Percentiles rank a stretch among this genome's conserved stretches.
These are phyloP conservation scores for Cinclus cinclus DNA, from an alignment of 2,113 vertebrate species.

Conservation along the genomic window DNA sequence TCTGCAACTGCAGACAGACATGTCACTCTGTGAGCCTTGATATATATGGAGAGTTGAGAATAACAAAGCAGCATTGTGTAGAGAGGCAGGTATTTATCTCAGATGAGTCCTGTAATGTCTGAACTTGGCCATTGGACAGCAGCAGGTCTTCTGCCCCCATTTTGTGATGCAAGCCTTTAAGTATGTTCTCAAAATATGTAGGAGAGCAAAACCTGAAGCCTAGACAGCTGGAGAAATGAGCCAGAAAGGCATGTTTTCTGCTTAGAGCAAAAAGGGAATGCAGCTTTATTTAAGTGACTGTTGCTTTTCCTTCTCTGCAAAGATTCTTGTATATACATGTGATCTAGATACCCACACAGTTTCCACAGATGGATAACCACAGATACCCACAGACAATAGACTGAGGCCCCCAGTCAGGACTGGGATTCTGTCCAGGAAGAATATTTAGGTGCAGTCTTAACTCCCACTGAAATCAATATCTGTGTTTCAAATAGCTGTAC, in stretches of 20 bases:
- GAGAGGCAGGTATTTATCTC: not conserved
- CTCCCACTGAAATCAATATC: not conserved
- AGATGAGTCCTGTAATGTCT: not conserved
- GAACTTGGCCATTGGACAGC: not conserved
- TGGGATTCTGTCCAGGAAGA: not conserved
- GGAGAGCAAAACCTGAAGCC: not conserved
- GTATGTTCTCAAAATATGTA: not conserved
- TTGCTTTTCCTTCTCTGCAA: not conserved
- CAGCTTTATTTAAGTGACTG: not conserved
- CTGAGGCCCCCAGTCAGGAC: not conserved
- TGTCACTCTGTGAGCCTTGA: not conserved
- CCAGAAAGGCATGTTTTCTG: not conserved
- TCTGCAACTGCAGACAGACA: not conserved
- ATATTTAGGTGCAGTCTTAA: not conserved
- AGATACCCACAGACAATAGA: not conserved
- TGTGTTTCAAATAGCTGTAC: not conserved
- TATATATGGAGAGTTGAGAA: not conserved
- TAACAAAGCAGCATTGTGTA: not conserved
- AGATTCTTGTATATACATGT: not conserved
- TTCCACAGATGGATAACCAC: not conserved
- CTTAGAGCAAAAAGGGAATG: not conserved
- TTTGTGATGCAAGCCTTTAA: not conserved
- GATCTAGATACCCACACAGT: not conserved
- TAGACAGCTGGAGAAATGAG: not conserved
- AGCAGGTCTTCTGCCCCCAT: not conserved